Percentiles rank a stretch among this genome's conserved stretches.
Evolutionary conservation across 2,888 invertebrate species (phyloP).

Genomic region (Amphipyra berbera): DNA sequence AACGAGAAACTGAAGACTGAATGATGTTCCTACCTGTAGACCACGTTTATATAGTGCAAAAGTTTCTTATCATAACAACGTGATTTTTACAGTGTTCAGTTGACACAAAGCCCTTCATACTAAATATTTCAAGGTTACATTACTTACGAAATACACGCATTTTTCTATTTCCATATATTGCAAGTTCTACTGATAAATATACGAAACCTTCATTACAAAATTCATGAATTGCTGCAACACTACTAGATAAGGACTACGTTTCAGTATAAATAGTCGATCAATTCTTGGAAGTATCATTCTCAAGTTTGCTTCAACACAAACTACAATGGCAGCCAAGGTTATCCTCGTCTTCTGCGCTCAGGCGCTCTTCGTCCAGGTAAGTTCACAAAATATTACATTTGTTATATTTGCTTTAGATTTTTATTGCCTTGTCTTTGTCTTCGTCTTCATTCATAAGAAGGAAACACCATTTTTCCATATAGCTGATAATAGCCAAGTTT

Average conservation of each 20-base stretch:
- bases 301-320: conserved; percentile 17
- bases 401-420: too few relatives aligned
- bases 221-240: not conserved
- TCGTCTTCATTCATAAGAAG: too few relatives aligned
- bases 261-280: conserved; percentile 25
- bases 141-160: not conserved
- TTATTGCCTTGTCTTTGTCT: too few relatives aligned
- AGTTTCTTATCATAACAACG: conserved; percentile 2
- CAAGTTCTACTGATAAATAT: conserved; percentile 16
- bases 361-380: conserved; percentile 19
- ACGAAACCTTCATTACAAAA: not conserved
- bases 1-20: conserved; percentile 28
- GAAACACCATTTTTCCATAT: too few relatives aligned
- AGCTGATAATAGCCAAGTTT: too few relatives aligned
- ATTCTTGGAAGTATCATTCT: conserved; percentile 23
- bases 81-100: not conserved
- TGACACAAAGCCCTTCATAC: conserved; percentile 1
- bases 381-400: not conserved
- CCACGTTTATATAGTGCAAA: conserved; percentile 6
- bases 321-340: conserved; percentile 21
- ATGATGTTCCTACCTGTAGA: conserved; percentile 6
- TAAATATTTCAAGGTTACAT: conserved; percentile 4
- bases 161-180: conserved; percentile 3
- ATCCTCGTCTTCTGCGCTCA: conserved; percentile 9
- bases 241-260: conserved; percentile 23